A percentile compares a stretch with the other conserved stretches of the same genome.
Evolutionary conservation across 1,140 invertebrate species (phyloP).

Genomic region (Tribolium castaneum): DNA sequence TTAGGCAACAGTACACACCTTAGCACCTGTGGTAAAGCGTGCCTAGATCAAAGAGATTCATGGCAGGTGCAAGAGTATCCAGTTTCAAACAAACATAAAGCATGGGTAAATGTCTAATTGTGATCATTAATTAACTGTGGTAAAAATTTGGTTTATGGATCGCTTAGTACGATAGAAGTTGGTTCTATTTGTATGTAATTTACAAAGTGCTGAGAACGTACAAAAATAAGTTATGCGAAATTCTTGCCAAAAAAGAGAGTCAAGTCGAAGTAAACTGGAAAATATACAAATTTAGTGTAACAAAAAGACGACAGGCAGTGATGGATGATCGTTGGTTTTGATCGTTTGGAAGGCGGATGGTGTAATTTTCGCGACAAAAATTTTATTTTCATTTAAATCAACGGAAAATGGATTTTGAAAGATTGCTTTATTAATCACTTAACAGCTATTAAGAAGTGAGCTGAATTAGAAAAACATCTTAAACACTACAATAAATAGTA

Average conservation of each 20-base stretch:
- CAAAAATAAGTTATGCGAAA: neutral
- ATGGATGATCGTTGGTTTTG: slow-evolving; percentile 31
- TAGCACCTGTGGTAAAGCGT: slow-evolving; percentile 5
- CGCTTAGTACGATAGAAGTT: too few species aligned
- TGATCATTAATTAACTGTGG: neutral
- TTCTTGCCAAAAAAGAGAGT: slow-evolving; percentile 24
- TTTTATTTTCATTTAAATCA: slow-evolving; percentile 31
- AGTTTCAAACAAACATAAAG: neutral
- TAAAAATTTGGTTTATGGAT: neutral
- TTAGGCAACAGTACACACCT: neutral
- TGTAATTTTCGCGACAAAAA: slow-evolving; percentile 28
- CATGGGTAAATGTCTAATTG: neutral
- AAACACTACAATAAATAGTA: too few species aligned
- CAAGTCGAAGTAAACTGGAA: slow-evolving; percentile 29
- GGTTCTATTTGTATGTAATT: neutral
- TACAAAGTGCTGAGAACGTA: neutral
- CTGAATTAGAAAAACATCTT: neutral
- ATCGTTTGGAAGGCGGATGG: slow-evolving; percentile 6
- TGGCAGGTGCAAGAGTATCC: neutral
- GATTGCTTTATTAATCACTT: slow-evolving; percentile 13
- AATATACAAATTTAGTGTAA: slow-evolving; percentile 32
- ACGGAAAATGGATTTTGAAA: slow-evolving; percentile 10
- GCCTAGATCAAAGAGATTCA: neutral
- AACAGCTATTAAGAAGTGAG: neutral
- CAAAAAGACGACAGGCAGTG: slow-evolving; percentile 34